A percentile compares a stretch with the other conserved stretches of the same genome.
These are phyloP conservation scores for Hydropsyche tenuis DNA, from an alignment of 1,140 invertebrate species.

Conservation along the genomic window DNA sequence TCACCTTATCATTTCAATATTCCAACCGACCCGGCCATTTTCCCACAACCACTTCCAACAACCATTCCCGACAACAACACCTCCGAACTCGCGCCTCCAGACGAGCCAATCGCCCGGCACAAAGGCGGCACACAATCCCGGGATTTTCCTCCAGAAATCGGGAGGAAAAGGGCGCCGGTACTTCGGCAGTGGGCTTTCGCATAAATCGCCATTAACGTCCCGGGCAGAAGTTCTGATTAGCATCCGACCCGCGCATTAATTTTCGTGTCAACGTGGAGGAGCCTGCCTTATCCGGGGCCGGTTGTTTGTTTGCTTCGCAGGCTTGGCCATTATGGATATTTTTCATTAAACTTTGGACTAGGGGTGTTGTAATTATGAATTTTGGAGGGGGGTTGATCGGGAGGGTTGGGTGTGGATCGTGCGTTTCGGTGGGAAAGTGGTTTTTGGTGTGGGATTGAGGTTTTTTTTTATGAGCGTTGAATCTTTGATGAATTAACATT, in stretches of 20 bases:
- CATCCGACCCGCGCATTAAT: conserved; percentile 23
- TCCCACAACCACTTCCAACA: too few relatives aligned
- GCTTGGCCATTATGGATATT: background rate
- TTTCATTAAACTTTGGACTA: conserved; percentile 5
- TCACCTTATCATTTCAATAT: too few relatives aligned
- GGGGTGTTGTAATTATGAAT: too few relatives aligned
- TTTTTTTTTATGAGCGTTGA: too few relatives aligned
- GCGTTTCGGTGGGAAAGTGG: too few relatives aligned
- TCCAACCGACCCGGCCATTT: too few relatives aligned
- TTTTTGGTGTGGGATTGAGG: too few relatives aligned
- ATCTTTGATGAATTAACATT: too few relatives aligned
- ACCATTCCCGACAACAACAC: too few relatives aligned
- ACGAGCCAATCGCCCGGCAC: background rate
- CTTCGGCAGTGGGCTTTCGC: background rate
- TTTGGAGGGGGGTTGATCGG: too few relatives aligned
- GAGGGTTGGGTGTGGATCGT: too few relatives aligned
- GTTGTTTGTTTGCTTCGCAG: conserved; percentile 8
- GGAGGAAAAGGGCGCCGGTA: background rate
- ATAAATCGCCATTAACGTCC: conserved; percentile 28
- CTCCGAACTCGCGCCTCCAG: background rate
- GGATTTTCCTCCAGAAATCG: background rate
- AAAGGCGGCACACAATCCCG: background rate
- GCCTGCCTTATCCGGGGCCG: conserved; percentile 3
- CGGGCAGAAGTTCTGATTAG: conserved; percentile 27
- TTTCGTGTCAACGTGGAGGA: conserved; percentile 23